phyloP scores from a whole-genome alignment of 2,888 invertebrate species.

The Cecidostiba fungosa region DNA sequence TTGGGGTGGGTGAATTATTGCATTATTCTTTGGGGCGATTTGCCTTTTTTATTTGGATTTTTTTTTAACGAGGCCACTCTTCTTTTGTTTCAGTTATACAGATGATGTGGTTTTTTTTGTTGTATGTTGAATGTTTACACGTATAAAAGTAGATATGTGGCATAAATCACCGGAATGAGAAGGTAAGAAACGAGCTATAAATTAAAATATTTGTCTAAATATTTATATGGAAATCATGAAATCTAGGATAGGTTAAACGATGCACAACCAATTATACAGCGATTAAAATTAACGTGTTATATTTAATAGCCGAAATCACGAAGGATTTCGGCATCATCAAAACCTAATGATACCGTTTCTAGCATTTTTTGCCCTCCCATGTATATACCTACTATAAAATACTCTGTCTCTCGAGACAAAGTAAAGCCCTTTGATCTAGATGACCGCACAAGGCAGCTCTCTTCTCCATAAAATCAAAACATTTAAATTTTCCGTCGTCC shows the following conservation, averaged over 20 bases:
- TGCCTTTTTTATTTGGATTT: too few species aligned
- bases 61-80: too few species aligned
- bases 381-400: neutral
- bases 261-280: neutral
- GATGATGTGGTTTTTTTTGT: neutral
- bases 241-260: neutral
- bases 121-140: neutral
- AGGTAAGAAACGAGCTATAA: constrained; percentile 6
- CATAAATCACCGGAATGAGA: neutral
- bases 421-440: constrained; percentile 10
- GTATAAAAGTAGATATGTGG: neutral
- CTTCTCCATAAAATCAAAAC: neutral
- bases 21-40: too few species aligned
- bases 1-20: too few species aligned
- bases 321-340: neutral
- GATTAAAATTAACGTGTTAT: constrained; percentile 3
- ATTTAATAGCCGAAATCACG: constrained; percentile 2
- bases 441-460: constrained; percentile 6
- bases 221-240: neutral
- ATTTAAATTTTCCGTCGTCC: neutral
- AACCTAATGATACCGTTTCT: constrained; percentile 2
- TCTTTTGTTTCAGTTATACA: too few species aligned
- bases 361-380: neutral
- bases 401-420: neutral
- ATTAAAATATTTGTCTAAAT: constrained; percentile 11